Base-by-base conservation (phyloP, 2,797 vertebrate genomes). In the Leptatherina wallacei region DNA sequence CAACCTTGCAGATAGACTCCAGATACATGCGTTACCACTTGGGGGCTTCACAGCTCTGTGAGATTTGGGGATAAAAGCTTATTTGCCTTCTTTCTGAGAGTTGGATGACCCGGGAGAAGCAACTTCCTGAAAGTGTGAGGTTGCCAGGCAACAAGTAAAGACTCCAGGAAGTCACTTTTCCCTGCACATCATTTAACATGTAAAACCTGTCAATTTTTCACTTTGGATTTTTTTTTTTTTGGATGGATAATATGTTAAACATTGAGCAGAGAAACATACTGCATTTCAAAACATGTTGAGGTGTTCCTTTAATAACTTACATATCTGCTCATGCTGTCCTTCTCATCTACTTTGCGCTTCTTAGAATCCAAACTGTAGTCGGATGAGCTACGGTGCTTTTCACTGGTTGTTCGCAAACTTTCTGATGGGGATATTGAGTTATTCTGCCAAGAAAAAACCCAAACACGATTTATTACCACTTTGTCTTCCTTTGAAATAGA, bases 271-370 rank as follows among this genome's bases (percentile, higher is more conserved):
- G 27, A 38, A 61, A 58, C 0, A 0, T 44, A 44, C 18, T 44
- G 18, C 6, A 35, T 51, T 58, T 51, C 44, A 55, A 3, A 11
- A 52, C 55, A 65, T 44, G 61, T 35, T 8, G 3, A 68, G 11
- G 3, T n/a, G 14, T 36, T 58, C 24, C 38, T 81, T 60, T 55
- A 49, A 52, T 35, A 6, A 89, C 97, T 87, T 89, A 98, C 97
- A 73, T 98, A 99, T 96, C 97, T 94, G 88, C 97, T 97, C 96
- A 98, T 91, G 85, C 93, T 96, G 90, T 98, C 97, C 81, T 98
- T 98, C 87, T 98, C 98, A 72, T 99, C 98, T 0, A 97, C 96
- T 89, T 98, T 99, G 85, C 97, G 90, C 81, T 99, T 99, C 93
- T 98, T 98, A 60, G 97, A 95, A 80, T 99, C 98, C 65, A 97